phyloP scores from a whole-genome alignment of 2,797 vertebrate species.

The Pipistrellus pipistrellus region DNA sequence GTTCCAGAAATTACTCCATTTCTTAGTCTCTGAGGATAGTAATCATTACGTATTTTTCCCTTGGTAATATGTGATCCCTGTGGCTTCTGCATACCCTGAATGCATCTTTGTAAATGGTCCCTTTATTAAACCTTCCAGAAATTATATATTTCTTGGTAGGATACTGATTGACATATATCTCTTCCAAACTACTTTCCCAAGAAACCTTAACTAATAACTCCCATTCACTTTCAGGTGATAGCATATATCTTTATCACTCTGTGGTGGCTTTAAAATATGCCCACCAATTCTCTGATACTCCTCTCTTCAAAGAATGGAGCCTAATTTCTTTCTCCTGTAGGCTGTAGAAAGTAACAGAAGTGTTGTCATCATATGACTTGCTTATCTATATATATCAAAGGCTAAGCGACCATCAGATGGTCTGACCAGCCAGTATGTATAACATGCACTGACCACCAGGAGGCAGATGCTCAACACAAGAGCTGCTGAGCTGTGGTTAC shows the following conservation, averaged over 20 bases:
- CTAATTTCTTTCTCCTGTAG: neutral
- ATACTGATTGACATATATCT: neutral
- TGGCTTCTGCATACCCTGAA: neutral
- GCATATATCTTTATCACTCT: neutral
- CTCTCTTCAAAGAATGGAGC: neutral
- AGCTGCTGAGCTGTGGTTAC: no score
- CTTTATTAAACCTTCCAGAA: slow-evolving; percentile 36
- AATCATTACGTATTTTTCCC: neutral
- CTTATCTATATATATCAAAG: neutral
- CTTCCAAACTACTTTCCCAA: neutral
- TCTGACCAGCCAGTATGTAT: no score
- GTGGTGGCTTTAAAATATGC: slow-evolving; percentile 40
- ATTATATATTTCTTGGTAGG: neutral
- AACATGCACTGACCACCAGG: no score
- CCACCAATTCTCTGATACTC: neutral
- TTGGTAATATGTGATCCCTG: neutral
- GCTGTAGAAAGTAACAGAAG: neutral
- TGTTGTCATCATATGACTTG: neutral
- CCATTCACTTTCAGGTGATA: neutral
- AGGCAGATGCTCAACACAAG: no score
- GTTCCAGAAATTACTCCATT: neutral
- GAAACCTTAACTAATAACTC: neutral
- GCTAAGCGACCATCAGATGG: no score
- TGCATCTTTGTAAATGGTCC: neutral
- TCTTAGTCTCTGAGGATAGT: neutral